phyloP scores from a whole-genome alignment of 1,140 invertebrate genomes.

The Trinorchestia longiramus region DNA sequence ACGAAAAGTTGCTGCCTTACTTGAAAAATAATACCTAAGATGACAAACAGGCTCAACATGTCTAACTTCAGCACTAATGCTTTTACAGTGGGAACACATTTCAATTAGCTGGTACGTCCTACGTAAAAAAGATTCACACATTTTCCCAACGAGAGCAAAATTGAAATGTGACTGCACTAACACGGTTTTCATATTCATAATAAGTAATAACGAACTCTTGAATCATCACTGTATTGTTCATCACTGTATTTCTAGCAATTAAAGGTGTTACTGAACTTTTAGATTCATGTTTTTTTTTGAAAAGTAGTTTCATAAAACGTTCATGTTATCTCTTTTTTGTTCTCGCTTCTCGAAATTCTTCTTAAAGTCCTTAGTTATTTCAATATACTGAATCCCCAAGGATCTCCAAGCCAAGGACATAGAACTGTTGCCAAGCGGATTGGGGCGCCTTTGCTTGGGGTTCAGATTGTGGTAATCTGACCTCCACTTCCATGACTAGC shows the following conservation, averaged over 20 bases:
- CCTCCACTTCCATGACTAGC: background rate
- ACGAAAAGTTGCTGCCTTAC: too few relatives aligned
- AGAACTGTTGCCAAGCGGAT: background rate
- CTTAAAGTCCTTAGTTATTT: background rate
- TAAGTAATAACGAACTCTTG: background rate
- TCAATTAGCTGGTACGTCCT: background rate
- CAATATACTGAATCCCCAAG: background rate
- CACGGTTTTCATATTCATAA: background rate
- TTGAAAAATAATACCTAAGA: too few relatives aligned
- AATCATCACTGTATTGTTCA: background rate
- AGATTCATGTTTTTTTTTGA: too few relatives aligned
- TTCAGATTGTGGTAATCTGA: background rate
- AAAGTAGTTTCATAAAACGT: too few relatives aligned
- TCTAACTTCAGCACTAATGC: too few relatives aligned
- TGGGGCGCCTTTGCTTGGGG: background rate
- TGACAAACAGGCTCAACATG: too few relatives aligned
- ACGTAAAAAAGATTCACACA: background rate
- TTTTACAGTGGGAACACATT: too few relatives aligned
- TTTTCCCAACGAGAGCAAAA: background rate
- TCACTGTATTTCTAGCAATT: background rate
- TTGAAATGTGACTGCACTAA: background rate
- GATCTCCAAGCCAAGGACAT: background rate
- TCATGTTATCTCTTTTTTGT: too few relatives aligned
- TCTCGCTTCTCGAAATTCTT: background rate
- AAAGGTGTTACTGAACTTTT: background rate